These are phyloP conservation scores for Cheracebus regulus DNA, from an alignment of 2,797 vertebrate genomes.

Conservation along the genomic window DNA sequence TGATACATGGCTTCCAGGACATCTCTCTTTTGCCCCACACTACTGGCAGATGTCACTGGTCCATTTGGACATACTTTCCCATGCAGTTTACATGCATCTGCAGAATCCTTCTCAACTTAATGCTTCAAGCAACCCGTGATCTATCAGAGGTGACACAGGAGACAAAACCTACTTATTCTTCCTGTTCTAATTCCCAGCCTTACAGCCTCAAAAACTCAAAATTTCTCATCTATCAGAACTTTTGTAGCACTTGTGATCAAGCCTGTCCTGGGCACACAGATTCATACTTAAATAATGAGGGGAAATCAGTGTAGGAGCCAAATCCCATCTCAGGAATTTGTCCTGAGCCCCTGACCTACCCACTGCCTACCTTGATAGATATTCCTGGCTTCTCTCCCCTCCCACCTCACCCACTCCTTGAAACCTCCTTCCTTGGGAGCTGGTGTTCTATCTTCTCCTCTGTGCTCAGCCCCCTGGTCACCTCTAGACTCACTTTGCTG, in stretches of 20 bases:
- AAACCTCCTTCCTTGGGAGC: background rate
- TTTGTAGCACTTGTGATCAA: background rate
- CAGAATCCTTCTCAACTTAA: background rate
- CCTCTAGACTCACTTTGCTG: background rate
- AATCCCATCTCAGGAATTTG: background rate
- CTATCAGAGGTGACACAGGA: background rate
- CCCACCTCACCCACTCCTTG: background rate
- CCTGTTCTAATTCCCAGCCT: background rate
- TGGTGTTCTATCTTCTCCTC: background rate
- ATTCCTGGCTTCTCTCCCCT: background rate
- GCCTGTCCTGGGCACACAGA: background rate
- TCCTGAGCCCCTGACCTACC: background rate
- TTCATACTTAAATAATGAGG: background rate
- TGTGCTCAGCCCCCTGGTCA: background rate
- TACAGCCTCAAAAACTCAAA: background rate
- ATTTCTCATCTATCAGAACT: background rate
- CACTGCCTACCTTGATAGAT: background rate
- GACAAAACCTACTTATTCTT: background rate
- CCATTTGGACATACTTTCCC: background rate
- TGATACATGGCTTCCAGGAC: background rate
- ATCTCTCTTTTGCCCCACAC: background rate
- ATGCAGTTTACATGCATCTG: background rate
- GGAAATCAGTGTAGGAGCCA: background rate
- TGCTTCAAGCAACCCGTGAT: background rate
- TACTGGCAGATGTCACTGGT: background rate